Base-by-base conservation (phyloP, 2,797 vertebrate species). In the Pyrocephalus nanus region DNA sequence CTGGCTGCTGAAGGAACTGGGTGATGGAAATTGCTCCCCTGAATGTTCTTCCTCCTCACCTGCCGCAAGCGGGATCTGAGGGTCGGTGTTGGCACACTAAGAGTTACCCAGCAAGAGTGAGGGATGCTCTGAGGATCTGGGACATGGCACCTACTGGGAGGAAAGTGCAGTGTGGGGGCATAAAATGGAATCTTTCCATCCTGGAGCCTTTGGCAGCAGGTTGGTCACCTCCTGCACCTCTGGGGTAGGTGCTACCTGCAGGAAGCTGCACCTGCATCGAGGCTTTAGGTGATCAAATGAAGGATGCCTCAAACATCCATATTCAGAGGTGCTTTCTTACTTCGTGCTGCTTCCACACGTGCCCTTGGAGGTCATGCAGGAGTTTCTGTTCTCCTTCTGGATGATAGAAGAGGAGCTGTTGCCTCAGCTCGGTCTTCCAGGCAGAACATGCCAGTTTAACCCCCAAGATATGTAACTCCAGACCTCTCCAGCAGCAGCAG, bases 1-100 rank as follows among this genome's bases (percentile, higher is more conserved):
- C 93, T 94, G 48, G 88, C 89, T 90, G 70, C 70, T 95, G 90
- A 75, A 81, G 90, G 90, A 93, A 73, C 79, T 62, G 85, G 57
- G 62, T 54, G 94, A 88, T 88, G 65, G 73, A 57, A 92, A 93
- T 91, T 74, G n/a, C 69, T 77, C 82, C 86, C 30, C 47, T 70
- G 60, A 88, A 90, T 34, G 66, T 80, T 69, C 90, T 83, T 92
- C 14, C 65, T 54, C 47, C 62, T 75, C 69, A 48, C 87, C 54
- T 65, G 85, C 92, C 20, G 2, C 61, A 7, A 70, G 92, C 65
- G 2, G 65, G 62, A 3, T 75, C 62, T 16, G 47, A 60, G 62
- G 69, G 21, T 58, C 2, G 42, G 58, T 2, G 48, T 38, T 64
- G 85, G 55, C 62, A 42, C 0, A 0, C 12, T 3, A 13, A 45